Evolutionary conservation across 2,888 invertebrate species (phyloP).

Genomic region (Athalia cordata): DNA sequence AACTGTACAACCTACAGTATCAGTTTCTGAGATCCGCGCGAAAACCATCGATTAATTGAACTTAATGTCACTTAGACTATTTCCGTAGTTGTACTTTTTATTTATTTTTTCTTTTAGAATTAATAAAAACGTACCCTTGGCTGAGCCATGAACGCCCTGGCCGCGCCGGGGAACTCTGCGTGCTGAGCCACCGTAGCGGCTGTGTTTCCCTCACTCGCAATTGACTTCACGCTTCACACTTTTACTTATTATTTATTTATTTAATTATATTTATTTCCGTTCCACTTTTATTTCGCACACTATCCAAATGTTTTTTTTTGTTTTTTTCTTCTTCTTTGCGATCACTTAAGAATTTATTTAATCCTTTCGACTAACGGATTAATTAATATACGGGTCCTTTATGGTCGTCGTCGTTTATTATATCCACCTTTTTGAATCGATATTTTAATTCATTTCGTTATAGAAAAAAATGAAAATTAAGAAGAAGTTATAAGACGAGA

Average conservation of each 20-base stretch:
- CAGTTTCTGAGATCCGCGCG: no score
- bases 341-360: background rate
- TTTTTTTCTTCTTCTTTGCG: background rate
- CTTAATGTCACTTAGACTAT: no score
- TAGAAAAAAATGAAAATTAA: background rate
- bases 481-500: background rate
- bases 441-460: no score
- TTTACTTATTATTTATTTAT: background rate
- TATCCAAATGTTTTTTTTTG: background rate
- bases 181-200: conserved; percentile 77
- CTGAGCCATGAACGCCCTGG: conserved; percentile 91
- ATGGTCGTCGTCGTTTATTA: background rate
- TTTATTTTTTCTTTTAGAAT: no score
- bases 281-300: background rate
- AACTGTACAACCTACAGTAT: no score
- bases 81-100: no score
- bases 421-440: background rate
- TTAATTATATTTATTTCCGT: conserved; percentile 1
- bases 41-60: no score
- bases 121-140: conserved; percentile 84
- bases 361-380: no score
- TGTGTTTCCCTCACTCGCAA: conserved; percentile 72
- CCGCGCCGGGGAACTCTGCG: conserved; percentile 79
- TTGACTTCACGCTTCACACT: conserved; percentile 64
- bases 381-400: no score